A percentile compares a stretch with the other conserved stretches of the same genome.
These are phyloP conservation scores for Alectura lathami DNA, from an alignment of 2,113 vertebrate genomes.

Conservation along the genomic window DNA sequence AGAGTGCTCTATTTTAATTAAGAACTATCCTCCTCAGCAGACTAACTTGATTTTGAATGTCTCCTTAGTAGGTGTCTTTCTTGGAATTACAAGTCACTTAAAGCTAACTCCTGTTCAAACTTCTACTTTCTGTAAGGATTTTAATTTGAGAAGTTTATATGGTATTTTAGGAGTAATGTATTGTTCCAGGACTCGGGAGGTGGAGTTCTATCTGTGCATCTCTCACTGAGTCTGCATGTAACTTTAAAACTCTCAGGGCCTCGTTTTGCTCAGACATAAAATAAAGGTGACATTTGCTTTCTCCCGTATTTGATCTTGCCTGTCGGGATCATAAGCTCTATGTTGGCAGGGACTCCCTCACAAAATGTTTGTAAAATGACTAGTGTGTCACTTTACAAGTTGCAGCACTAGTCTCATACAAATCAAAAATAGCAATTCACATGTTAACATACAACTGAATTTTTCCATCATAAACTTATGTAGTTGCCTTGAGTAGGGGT, in stretches of 20 bases:
- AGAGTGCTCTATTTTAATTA: neutral
- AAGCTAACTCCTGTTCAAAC: neutral
- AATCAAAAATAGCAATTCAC: conserved; percentile 14
- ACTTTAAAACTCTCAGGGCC: neutral
- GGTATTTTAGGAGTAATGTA: neutral
- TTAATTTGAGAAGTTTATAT: neutral
- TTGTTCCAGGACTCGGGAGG: neutral
- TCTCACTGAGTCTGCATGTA: neutral
- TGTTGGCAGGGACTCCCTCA: neutral
- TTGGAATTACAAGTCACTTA: neutral
- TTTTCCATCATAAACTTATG: neutral
- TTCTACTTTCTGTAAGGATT: neutral
- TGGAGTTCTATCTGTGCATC: neutral
- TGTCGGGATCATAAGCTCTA: conserved; percentile 11
- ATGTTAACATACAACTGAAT: neutral
- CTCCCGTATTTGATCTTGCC: neutral
- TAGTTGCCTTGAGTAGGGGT: neutral
- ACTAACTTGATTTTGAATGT: neutral
- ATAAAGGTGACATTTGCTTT: conserved; percentile 20
- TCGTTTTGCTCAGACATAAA: neutral
- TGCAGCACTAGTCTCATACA: neutral
- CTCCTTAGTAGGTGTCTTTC: neutral
- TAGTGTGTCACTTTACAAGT: neutral
- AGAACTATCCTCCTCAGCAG: neutral
- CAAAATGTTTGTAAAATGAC: conserved; percentile 11